phyloP scores from a whole-genome alignment of 2,797 vertebrate genomes.

The Myotis vivesi region DNA sequence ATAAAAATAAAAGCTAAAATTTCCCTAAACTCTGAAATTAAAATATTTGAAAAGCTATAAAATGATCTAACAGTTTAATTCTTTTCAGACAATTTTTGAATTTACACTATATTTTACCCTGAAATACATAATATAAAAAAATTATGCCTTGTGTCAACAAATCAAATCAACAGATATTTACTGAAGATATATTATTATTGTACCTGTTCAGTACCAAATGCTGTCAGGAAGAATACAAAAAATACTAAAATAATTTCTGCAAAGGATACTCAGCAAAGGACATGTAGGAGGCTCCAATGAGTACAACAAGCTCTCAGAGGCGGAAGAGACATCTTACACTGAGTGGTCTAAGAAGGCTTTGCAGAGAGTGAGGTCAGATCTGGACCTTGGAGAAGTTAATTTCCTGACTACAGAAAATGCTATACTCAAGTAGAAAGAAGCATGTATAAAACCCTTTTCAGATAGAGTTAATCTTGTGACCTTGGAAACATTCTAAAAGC shows the following conservation, averaged over 20 bases:
- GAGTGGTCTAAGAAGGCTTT: not conserved
- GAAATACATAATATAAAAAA: constrained; percentile 21
- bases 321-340: not conserved
- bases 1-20: not conserved
- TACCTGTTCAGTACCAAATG: not conserved
- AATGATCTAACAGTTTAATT: constrained; percentile 36
- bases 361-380: not conserved
- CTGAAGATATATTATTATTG: not conserved
- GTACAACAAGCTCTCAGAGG: not conserved
- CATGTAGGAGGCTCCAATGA: not conserved
- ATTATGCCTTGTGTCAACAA: not conserved
- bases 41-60: constrained; percentile 6
- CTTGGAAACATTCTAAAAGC: not conserved
- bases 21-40: constrained; percentile 1
- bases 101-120: constrained; percentile 40
- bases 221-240: not conserved
- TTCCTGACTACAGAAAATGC: not conserved
- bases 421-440: not conserved
- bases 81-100: constrained; percentile 28
- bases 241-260: not conserved
- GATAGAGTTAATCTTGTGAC: constrained; percentile 5
- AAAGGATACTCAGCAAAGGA: not conserved
- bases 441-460: not conserved
- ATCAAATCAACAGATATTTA: constrained; percentile 18
- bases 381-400: constrained; percentile 35